Conservation (phyloP, 2,113 vertebrate species). For the Cephalopholis sonnerati region DNA sequence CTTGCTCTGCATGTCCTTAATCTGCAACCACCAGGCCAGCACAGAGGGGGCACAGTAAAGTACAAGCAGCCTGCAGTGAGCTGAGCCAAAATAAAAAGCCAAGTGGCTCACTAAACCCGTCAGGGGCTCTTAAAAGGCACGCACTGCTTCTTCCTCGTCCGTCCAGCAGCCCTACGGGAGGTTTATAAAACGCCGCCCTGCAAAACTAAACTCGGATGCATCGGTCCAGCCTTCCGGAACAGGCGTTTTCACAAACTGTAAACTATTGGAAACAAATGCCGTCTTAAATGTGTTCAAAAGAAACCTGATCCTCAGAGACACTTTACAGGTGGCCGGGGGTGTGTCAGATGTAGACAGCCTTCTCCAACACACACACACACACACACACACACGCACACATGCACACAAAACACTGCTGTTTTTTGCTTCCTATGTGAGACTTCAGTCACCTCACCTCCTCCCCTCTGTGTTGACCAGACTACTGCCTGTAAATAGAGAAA, state of each 20-base stretch:
- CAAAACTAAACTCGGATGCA: constrained; percentile 58
- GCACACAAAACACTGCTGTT: constrained; percentile 11
- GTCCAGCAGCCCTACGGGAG: constrained; percentile 60
- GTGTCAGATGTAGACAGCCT: constrained; percentile 42
- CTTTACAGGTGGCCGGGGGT: constrained; percentile 79
- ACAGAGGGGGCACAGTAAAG: constrained; percentile 75
- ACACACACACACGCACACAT: constrained; percentile 21
- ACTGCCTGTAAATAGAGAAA: constrained; percentile 30
- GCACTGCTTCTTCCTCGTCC: constrained; percentile 55
- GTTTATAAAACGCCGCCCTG: constrained; percentile 59
- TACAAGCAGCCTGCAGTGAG: constrained; percentile 79
- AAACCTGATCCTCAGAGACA: constrained; percentile 74
- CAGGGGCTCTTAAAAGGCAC: constrained; percentile 73
- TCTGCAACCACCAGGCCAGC: constrained; percentile 70
- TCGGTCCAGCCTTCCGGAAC: constrained; percentile 69
- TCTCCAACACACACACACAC: constrained; percentile 13
- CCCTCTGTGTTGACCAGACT: constrained; percentile 39
- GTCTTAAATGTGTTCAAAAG: constrained; percentile 84
- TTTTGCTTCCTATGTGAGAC: constrained; percentile 49
- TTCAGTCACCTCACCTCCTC: constrained; percentile 18
- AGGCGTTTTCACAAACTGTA: constrained; percentile 75
- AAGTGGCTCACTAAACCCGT: constrained; percentile 73
- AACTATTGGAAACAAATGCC: constrained; percentile 79
- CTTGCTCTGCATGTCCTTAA: constrained; percentile 71
- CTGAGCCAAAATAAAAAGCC: constrained; percentile 78